Evolutionary conservation across 2,113 vertebrate genomes (phyloP).

Genomic region (Anhinga rufa): DNA sequence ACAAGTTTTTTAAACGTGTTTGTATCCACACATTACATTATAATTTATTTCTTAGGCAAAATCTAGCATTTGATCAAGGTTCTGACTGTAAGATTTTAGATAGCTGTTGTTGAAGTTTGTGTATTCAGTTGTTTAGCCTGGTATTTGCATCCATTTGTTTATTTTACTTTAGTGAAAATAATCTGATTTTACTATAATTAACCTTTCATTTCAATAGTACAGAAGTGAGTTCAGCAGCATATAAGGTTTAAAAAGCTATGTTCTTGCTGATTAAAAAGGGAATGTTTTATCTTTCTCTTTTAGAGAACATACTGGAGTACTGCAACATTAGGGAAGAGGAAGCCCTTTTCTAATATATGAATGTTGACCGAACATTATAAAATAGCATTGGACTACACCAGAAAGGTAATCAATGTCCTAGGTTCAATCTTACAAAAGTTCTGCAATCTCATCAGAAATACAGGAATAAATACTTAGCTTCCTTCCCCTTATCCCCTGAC

Average conservation of each 20-base stretch:
- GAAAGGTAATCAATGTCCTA: conserved; percentile 45
- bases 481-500: neutral
- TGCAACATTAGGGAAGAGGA: neutral
- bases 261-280: neutral
- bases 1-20: rapidly evolving
- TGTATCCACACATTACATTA: neutral
- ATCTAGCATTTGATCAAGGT: neutral
- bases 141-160: neutral
- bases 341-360: neutral
- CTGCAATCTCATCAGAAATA: conserved; percentile 53
- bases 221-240: neutral
- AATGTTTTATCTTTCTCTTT: neutral
- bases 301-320: neutral
- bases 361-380: neutral
- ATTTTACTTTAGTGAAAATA: neutral
- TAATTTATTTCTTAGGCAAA: neutral
- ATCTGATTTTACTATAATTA: neutral
- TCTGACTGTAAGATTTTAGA: neutral
- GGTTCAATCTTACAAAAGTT: neutral
- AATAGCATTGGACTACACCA: neutral
- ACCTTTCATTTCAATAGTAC: neutral
- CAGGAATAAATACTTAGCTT: conserved; percentile 55
- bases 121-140: neutral
- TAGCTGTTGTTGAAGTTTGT: neutral
- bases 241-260: neutral